A percentile compares a stretch with the other conserved stretches of the same genome.
These are phyloP conservation scores for Magallana angulata DNA, from an alignment of 1,140 invertebrate species.

Conservation along the genomic window DNA sequence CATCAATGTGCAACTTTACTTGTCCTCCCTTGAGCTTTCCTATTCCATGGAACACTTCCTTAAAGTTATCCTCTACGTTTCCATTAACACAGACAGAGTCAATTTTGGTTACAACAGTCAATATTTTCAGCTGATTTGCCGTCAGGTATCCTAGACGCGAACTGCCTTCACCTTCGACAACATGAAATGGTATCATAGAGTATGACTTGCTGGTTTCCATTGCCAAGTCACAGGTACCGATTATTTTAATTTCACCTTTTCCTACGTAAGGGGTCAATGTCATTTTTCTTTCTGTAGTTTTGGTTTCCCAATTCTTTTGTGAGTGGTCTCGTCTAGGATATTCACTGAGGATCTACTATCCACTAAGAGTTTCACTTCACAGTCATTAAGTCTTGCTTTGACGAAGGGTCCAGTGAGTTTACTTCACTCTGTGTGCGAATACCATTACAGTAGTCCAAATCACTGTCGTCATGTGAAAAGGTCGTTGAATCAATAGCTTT, in stretches of 20 bases:
- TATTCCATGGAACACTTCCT: constrained; percentile 40
- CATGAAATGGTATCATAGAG: constrained; percentile 25
- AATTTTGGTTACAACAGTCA: constrained; percentile 37
- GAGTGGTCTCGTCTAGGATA: constrained; percentile 18
- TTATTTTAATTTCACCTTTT: neutral
- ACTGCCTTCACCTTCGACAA: constrained; percentile 40
- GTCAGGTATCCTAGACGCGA: constrained; percentile 41
- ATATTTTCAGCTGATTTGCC: neutral
- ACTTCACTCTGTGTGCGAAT: too few species aligned
- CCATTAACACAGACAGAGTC: neutral
- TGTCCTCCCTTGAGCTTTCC: constrained; percentile 21
- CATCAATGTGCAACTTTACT: constrained; percentile 44
- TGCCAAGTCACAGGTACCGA: constrained; percentile 39
- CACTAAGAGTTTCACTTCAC: neutral
- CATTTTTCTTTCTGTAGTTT: neutral
- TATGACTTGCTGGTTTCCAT: constrained; percentile 12
- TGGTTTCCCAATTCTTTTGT: constrained; percentile 15
- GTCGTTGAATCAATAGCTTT: too few species aligned
- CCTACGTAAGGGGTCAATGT: constrained; percentile 40
- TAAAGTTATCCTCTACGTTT: neutral
- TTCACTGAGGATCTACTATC: constrained; percentile 45
- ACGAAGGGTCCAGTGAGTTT: constrained; percentile 6
- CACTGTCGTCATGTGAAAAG: neutral
- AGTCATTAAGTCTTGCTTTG: neutral
- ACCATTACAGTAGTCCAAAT: constrained; percentile 36